Conservation (phyloP, 92 coral and sea anemone species). For the Montipora capitata region DNA sequence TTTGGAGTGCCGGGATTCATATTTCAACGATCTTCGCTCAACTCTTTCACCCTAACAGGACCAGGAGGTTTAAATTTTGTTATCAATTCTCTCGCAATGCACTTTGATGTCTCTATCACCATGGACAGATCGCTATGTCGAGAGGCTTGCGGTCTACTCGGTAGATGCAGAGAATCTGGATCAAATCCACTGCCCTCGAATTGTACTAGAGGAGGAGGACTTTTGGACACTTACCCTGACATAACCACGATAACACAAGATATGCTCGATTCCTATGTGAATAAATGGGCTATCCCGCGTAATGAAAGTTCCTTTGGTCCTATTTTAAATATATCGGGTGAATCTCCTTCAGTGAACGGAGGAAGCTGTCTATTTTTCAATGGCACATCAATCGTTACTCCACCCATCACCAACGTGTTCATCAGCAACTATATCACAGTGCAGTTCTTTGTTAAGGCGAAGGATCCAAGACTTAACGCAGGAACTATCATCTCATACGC, state of each 20-base stretch:
- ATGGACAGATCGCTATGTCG: slow-evolving; percentile 87
- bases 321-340: slow-evolving; percentile 80
- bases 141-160: slow-evolving; percentile 94
- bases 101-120: slow-evolving; percentile 81
- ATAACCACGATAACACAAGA: slow-evolving; percentile 75
- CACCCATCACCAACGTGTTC: slow-evolving; percentile 77
- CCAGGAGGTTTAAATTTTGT: slow-evolving; percentile 90
- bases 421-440: slow-evolving; percentile 80
- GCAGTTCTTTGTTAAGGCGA: slow-evolving; percentile 92
- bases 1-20: slow-evolving; percentile 81
- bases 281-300: slow-evolving; percentile 81
- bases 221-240: slow-evolving; percentile 67
- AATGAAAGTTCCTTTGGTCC: slow-evolving; percentile 89
- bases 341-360: slow-evolving; percentile 72
- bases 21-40: slow-evolving; percentile 80
- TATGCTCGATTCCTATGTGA: slow-evolving; percentile 69
- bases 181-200: slow-evolving; percentile 47
- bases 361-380: slow-evolving; percentile 94
- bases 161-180: slow-evolving; percentile 72
- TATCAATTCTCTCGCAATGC: slow-evolving; percentile 82
- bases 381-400: slow-evolving; percentile 82
- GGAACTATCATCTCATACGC: slow-evolving; percentile 91
- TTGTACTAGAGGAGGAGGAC: slow-evolving; percentile 83
- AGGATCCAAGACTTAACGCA: slow-evolving; percentile 68
- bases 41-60: slow-evolving; percentile 77